Percentiles rank a stretch among this genome's conserved stretches.
These are phyloP conservation scores for Lycophotia porphyrea DNA, from an alignment of 2,888 invertebrate genomes.

Conservation along the genomic window DNA sequence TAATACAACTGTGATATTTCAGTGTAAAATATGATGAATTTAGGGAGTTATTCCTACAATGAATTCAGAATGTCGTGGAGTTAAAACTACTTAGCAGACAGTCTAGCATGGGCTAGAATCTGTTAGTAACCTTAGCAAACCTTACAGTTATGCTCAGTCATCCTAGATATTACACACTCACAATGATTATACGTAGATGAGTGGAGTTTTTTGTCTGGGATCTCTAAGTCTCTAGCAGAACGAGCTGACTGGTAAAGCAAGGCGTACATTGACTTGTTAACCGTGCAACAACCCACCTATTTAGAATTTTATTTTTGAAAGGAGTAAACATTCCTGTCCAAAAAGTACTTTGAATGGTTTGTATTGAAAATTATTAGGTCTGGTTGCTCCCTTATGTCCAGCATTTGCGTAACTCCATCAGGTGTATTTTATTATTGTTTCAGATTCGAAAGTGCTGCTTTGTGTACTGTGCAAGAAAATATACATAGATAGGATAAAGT, in stretches of 20 bases:
- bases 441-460: slow-evolving; percentile 78
- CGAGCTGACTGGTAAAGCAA: not conserved
- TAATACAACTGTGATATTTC: too few species aligned
- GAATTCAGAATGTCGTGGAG: not conserved
- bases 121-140: too few species aligned
- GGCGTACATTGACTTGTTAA: not conserved
- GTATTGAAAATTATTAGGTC: not conserved
- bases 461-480: slow-evolving; percentile 84
- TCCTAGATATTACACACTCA: not conserved
- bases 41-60: not conserved
- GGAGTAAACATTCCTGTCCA: too few species aligned
- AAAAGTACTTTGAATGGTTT: too few species aligned
- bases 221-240: not conserved
- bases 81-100: not conserved
- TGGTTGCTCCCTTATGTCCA: not conserved
- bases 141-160: too few species aligned
- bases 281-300: too few species aligned
- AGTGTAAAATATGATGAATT: too few species aligned
- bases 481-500: slow-evolving; percentile 78
- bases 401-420: not conserved
- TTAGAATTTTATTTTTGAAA: too few species aligned
- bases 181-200: too few species aligned
- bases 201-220: not conserved
- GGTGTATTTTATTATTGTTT: slow-evolving; percentile 62
- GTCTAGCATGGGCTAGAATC: too few species aligned